phyloP scores from a whole-genome alignment of 2,797 vertebrate genomes.

The Dallia pectoralis region DNA sequence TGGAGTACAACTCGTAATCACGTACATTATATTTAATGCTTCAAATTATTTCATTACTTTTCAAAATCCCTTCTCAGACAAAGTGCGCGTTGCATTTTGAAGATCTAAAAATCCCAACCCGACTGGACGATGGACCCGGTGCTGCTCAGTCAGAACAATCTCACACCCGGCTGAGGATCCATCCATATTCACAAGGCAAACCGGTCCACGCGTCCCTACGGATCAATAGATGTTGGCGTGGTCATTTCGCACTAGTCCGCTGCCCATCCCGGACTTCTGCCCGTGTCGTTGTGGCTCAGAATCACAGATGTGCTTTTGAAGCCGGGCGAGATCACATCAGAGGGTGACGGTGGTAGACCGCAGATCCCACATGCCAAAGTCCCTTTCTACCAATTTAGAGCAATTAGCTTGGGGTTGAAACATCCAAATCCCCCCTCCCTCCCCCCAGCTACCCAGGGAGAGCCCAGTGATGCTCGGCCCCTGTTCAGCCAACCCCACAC shows the following conservation, averaged over 20 bases:
- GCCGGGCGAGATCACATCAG: constrained; percentile 19
- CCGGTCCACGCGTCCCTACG: neutral
- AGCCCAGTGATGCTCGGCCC: neutral
- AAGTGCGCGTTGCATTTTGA: too few relatives aligned
- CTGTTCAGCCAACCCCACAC: neutral
- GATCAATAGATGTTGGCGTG: too few relatives aligned
- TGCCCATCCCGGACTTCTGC: constrained; percentile 27
- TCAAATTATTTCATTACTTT: too few relatives aligned
- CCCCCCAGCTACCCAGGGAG: constrained; percentile 18
- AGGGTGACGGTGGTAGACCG: constrained; percentile 19
- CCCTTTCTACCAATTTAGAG: constrained; percentile 36
- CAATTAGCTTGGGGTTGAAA: constrained; percentile 37
- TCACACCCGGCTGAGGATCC: too few relatives aligned
- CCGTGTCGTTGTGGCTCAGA: constrained; percentile 1
- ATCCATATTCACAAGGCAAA: too few relatives aligned
- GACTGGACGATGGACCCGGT: too few relatives aligned
- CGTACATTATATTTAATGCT: too few relatives aligned
- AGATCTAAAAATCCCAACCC: too few relatives aligned
- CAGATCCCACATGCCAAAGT: constrained; percentile 32
- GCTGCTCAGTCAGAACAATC: too few relatives aligned
- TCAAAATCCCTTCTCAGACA: too few relatives aligned
- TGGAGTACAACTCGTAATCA: too few relatives aligned
- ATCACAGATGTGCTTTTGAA: constrained; percentile 27
- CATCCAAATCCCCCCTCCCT: constrained; percentile 6
- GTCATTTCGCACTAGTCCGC: neutral